phyloP scores from a whole-genome alignment of 2,797 vertebrate genomes.

The Rhinatrema bivittatum region DNA sequence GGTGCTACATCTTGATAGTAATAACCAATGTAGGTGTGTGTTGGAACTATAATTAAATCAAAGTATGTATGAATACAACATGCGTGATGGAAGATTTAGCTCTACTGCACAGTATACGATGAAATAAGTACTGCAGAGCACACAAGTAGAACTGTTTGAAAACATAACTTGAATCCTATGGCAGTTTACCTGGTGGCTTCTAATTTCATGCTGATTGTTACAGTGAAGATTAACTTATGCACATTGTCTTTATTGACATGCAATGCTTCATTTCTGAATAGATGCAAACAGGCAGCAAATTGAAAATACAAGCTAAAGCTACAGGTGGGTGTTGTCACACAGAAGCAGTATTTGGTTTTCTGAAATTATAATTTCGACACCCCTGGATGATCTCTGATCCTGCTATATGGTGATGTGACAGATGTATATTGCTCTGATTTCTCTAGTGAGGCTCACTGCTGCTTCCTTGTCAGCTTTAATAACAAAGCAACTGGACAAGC shows the following conservation, averaged over 20 bases:
- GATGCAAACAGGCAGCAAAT: constrained; percentile 39
- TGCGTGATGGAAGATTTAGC: no score
- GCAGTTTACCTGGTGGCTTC: constrained; percentile 16
- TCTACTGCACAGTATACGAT: no score
- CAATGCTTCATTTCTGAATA: constrained; percentile 30
- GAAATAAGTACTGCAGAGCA: no score
- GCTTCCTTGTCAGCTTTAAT: constrained; percentile 52
- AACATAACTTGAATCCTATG: constrained; percentile 11
- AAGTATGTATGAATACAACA: no score
- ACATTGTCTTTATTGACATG: constrained; percentile 28
- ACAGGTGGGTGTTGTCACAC: constrained; percentile 37
- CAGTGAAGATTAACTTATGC: constrained; percentile 32
- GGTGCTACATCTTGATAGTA: no score
- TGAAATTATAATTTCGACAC: constrained; percentile 45
- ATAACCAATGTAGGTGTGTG: no score
- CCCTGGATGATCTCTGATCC: constrained; percentile 41
- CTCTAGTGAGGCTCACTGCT: constrained; percentile 38
- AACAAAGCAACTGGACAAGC: constrained; percentile 40
- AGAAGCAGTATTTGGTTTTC: constrained; percentile 41
- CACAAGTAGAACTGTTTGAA: no score
- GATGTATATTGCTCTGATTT: constrained; percentile 48
- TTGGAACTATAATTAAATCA: no score
- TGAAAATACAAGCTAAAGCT: constrained; percentile 41
- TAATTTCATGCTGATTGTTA: constrained; percentile 30
- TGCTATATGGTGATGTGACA: constrained; percentile 39